Base-by-base conservation (phyloP, 2,113 vertebrate genomes). In the Mus pahari region DNA sequence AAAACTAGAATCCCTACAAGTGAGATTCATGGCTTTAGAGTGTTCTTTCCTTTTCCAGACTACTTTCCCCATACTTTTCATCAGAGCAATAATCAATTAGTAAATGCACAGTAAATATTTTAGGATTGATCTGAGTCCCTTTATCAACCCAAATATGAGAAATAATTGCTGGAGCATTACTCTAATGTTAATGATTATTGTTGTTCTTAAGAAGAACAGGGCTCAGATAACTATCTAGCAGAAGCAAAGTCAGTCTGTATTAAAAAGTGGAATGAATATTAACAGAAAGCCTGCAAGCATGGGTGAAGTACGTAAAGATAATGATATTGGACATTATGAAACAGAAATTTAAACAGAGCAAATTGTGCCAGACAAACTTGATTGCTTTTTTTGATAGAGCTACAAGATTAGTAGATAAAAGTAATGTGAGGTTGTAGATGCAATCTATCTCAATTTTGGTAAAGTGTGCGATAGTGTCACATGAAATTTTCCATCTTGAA, bases 401-500 rank as follows among this genome's bases (percentile, higher is more conserved):
- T 95, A 92, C 74, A 95, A 91, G 89, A 97, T 96, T 73, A 96
- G 89, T 95, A 94, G 96, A 97, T 96, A 95, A 96, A 96, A 87
- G 68, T 96, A 97, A 98, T 92, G 75, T 96, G 92, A 92, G 94
- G 92, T 91, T 94, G 96, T 97, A 97, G 96, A 95, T 98, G 94
- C 64, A 97, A 96, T 97, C 96, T 94, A 86, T 95, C 95, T 97
- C 96, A 95, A 97, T 97, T 97, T 97, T 96, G 95, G 82, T 91
- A 94, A 96, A 96, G 92, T 94, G 95, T 96, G 86, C 92, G 97
- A 97, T 97, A 96, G 89, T 96, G 96, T 97, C 97, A 97, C 95
- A 95, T 95, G 74, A 89, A 95, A 96, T 97, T 96, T 97, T 97
- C 97, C 62, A 95, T 91, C 62, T 92, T 94, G 95, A 89, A 87